A percentile compares a stretch with the other conserved stretches of the same genome.
Conservation (phyloP, 2,888 invertebrate genomes). For the Trileptium ribeirensis region DNA sequence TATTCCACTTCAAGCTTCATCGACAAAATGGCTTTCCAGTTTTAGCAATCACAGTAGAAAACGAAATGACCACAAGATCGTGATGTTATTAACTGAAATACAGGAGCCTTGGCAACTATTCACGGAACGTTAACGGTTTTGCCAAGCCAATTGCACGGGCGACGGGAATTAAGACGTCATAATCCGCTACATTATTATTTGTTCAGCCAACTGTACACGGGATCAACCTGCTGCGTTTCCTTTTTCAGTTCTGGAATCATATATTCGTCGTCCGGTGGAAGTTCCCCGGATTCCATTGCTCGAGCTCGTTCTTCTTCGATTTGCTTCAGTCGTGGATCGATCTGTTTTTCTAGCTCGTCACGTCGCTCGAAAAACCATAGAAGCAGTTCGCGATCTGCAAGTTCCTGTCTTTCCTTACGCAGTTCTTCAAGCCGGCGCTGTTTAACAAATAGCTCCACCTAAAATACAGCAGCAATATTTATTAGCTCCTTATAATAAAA, state of each 20-base stretch:
- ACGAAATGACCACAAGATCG: too few relatives aligned
- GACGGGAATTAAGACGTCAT: too few relatives aligned
- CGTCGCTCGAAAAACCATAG: slow-evolving; percentile 13
- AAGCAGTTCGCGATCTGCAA: background rate
- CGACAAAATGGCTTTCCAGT: too few relatives aligned
- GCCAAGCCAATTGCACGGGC: too few relatives aligned
- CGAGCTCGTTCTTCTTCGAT: background rate
- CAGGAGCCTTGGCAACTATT: too few relatives aligned
- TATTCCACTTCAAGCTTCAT: too few relatives aligned
- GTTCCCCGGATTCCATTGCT: background rate
- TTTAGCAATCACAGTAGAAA: too few relatives aligned
- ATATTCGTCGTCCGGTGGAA: slow-evolving; percentile 24
- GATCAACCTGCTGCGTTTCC: background rate
- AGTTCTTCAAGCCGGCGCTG: background rate
- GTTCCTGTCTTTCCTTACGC: background rate
- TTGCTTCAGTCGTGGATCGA: background rate
- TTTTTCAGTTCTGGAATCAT: slow-evolving; percentile 7
- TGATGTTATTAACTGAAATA: too few relatives aligned
- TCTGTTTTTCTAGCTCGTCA: slow-evolving; percentile 6
- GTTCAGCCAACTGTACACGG: background rate
- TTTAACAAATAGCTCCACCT: background rate
- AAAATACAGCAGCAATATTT: too few relatives aligned
- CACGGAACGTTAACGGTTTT: too few relatives aligned
- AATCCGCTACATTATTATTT: background rate
- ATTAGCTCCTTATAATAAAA: too few relatives aligned